These are phyloP conservation scores for Mirounga angustirostris DNA, from an alignment of 2,113 vertebrate species.

Conservation along the genomic window DNA sequence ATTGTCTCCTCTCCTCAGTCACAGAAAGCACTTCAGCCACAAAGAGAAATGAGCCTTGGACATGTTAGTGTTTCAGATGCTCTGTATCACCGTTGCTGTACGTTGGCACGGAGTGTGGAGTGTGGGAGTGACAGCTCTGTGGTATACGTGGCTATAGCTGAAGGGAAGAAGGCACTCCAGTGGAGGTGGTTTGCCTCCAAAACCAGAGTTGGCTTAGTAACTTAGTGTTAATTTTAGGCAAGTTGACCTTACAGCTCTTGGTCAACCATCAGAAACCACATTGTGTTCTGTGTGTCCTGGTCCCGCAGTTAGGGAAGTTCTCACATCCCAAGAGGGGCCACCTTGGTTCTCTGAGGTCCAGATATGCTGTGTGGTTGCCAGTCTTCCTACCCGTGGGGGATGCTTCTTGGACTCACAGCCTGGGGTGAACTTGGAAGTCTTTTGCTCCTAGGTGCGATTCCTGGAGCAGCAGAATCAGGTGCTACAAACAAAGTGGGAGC, in stretches of 20 bases:
- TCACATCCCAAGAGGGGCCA: background rate
- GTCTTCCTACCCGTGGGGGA: background rate
- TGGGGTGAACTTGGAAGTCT: background rate
- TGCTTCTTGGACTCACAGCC: background rate
- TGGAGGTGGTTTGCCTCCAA: background rate
- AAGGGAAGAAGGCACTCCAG: background rate
- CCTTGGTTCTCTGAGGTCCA: background rate
- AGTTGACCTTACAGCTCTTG: background rate
- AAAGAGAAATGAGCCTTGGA: background rate
- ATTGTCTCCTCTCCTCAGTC: background rate
- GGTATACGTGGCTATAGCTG: background rate
- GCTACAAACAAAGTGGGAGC: constrained; percentile 80
- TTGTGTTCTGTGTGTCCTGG: background rate
- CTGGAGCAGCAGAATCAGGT: constrained; percentile 85
- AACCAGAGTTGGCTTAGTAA: background rate
- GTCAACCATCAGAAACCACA: background rate
- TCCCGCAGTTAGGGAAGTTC: background rate
- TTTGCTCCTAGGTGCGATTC: constrained; percentile 77
- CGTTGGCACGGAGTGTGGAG: background rate
- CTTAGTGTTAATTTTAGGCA: background rate
- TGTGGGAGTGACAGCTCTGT: background rate
- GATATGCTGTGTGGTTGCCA: background rate
- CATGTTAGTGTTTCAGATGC: background rate
- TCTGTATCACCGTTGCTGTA: background rate
- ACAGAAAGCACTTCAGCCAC: background rate